These are phyloP conservation scores for Percopsis omiscomaycus DNA, from an alignment of 2,797 vertebrate genomes.

Conservation along the genomic window DNA sequence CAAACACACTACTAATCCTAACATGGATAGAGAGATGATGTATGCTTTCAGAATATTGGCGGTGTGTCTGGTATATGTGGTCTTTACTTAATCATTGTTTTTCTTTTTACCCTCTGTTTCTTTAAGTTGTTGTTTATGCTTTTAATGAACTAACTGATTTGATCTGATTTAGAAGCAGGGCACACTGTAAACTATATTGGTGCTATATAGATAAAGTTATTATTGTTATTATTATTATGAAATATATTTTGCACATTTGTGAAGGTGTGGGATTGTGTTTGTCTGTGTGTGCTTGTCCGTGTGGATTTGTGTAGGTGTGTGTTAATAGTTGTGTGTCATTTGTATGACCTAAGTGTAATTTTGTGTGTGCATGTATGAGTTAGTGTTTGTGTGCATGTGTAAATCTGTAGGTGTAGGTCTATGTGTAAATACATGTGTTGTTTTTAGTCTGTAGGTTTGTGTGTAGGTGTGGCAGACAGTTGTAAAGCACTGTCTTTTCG, in stretches of 20 bases:
- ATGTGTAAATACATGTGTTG: constrained; percentile 9
- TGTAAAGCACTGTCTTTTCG: constrained; percentile 41
- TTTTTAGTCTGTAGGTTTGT: background rate
- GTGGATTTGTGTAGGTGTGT: background rate
- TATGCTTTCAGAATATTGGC: too few species aligned
- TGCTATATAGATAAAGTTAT: too few species aligned
- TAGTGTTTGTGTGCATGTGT: constrained; percentile 4
- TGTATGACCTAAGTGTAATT: too few species aligned
- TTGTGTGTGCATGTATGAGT: constrained; percentile 18
- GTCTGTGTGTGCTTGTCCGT: background rate
- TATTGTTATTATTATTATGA: too few species aligned
- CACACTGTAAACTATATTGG: background rate
- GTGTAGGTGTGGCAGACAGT: constrained; percentile 13
- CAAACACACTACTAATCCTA: too few species aligned
- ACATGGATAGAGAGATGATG: too few species aligned
- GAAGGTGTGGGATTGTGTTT: background rate
- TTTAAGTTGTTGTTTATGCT: too few species aligned
- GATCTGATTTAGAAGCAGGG: too few species aligned
- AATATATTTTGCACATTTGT: background rate
- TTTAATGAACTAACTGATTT: too few species aligned
- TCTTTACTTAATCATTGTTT: too few species aligned
- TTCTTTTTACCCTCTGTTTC: too few species aligned
- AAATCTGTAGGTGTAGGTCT: constrained; percentile 15
- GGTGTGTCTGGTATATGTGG: too few species aligned
- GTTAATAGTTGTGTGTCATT: background rate